phyloP scores from a whole-genome alignment of 2,797 vertebrate species.

The Valencia hispanica region DNA sequence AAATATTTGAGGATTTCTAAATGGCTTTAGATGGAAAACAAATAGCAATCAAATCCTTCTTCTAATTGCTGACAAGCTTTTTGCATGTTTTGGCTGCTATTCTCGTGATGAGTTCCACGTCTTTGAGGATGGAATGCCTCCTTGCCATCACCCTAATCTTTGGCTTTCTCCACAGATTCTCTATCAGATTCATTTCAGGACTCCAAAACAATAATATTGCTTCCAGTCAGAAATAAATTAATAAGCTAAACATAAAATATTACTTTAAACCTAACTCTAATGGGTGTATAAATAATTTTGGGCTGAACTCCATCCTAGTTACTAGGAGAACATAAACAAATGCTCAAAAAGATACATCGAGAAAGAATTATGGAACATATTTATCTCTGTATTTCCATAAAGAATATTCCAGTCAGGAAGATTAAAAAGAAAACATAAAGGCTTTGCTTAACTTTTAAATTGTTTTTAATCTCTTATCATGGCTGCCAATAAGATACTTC shows the following conservation, averaged over 20 bases:
- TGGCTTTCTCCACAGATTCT: not conserved
- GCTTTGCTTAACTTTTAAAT: constrained; percentile 1
- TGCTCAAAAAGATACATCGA: not conserved
- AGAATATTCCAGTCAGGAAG: not conserved
- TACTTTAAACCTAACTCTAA: not conserved
- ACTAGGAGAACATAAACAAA: not conserved
- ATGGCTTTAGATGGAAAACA: not conserved
- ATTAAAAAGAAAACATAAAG: not conserved
- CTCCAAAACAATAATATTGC: not conserved
- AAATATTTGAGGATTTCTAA: not conserved
- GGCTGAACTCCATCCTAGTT: not conserved
- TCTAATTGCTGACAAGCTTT: not conserved
- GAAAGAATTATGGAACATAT: not conserved
- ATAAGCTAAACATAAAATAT: not conserved
- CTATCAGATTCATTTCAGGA: not conserved
- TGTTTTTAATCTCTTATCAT: constrained; percentile 5
- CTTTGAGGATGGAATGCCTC: too few relatives aligned
- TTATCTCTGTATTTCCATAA: not conserved
- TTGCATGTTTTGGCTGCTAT: not conserved
- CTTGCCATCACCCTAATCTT: not conserved
- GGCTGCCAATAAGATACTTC: constrained; percentile 3
- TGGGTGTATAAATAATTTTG: not conserved
- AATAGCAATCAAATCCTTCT: not conserved
- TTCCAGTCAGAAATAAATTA: not conserved
- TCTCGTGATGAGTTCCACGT: not conserved